These are phyloP conservation scores for Apomyelois bistriatella DNA, from an alignment of 2,888 invertebrate species.

Conservation along the genomic window DNA sequence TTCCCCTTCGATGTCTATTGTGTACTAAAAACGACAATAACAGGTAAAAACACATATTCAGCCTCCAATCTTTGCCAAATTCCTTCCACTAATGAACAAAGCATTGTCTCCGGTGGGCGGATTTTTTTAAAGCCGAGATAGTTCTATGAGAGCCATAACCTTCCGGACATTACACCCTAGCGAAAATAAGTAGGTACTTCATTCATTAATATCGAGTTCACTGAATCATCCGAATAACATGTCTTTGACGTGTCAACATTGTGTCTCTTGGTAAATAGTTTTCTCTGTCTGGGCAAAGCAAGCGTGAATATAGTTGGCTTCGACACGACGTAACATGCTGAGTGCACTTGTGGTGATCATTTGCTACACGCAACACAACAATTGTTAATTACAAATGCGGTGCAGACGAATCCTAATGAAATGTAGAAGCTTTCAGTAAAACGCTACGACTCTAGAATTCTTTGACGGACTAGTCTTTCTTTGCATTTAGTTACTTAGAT, in stretches of 20 bases:
- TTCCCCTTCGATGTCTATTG: constrained; percentile 53
- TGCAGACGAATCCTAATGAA: background rate
- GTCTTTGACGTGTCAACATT: background rate
- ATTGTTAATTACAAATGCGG: constrained; percentile 13
- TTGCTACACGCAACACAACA: constrained; percentile 9
- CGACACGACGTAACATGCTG: background rate
- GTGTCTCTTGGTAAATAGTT: constrained; percentile 4
- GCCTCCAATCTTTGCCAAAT: constrained; percentile 60
- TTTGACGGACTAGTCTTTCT: background rate
- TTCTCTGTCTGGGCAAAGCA: background rate
- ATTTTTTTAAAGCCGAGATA: constrained; percentile 34
- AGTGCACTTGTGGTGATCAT: constrained; percentile 4
- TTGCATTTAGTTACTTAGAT: background rate
- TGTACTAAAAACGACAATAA: constrained; percentile 51
- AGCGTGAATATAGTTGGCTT: background rate
- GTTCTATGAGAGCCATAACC: constrained; percentile 28
- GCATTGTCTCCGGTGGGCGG: constrained; percentile 40
- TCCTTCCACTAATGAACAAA: constrained; percentile 53
- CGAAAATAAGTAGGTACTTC: constrained; percentile 44
- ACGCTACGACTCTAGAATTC: background rate
- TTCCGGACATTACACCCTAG: constrained; percentile 47
- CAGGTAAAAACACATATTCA: constrained; percentile 51
- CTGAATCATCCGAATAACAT: constrained; percentile 37
- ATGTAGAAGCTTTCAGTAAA: background rate
- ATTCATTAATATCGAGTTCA: constrained; percentile 36